These are phyloP conservation scores for Sinohyriopsis cumingii DNA, from an alignment of 2,888 invertebrate genomes.

Conservation along the genomic window DNA sequence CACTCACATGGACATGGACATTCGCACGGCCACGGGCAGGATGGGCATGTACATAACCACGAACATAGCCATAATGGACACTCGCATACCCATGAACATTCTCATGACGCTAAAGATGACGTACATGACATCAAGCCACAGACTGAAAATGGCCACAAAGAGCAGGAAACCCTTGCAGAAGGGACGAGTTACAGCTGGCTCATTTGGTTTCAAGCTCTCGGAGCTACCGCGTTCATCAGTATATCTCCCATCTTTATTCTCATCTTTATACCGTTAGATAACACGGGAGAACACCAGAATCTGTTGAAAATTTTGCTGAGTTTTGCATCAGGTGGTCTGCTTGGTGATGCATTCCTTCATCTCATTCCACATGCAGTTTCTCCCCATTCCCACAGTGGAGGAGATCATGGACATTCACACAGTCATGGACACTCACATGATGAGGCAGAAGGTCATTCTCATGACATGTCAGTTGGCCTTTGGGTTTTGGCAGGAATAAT, in stretches of 20 bases:
- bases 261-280: constrained; percentile 91
- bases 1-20: constrained; percentile 58
- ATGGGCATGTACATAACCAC: constrained; percentile 39
- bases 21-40: constrained; percentile 23
- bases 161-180: constrained; percentile 28
- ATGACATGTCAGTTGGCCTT: constrained; percentile 92
- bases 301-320: constrained; percentile 83
- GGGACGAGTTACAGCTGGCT: constrained; percentile 67
- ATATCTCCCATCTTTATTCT: constrained; percentile 94
- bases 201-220: constrained; percentile 87
- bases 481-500: constrained; percentile 96
- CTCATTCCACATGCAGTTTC: constrained; percentile 95
- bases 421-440: constrained; percentile 71
- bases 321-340: constrained; percentile 80
- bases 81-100: constrained; percentile 19
- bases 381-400: constrained; percentile 70
- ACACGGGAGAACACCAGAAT: constrained; percentile 83
- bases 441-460: constrained; percentile 66
- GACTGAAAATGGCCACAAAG: background rate
- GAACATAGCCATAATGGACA: constrained; percentile 30
- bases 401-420: constrained; percentile 71
- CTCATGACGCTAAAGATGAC: constrained; percentile 19
- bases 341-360: constrained; percentile 99
- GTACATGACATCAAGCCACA: constrained; percentile 14
- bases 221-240: constrained; percentile 94